A percentile compares a stretch with the other conserved stretches of the same genome.
Conservation (phyloP, 1,140 invertebrate genomes). For the Hermetia illucens region DNA sequence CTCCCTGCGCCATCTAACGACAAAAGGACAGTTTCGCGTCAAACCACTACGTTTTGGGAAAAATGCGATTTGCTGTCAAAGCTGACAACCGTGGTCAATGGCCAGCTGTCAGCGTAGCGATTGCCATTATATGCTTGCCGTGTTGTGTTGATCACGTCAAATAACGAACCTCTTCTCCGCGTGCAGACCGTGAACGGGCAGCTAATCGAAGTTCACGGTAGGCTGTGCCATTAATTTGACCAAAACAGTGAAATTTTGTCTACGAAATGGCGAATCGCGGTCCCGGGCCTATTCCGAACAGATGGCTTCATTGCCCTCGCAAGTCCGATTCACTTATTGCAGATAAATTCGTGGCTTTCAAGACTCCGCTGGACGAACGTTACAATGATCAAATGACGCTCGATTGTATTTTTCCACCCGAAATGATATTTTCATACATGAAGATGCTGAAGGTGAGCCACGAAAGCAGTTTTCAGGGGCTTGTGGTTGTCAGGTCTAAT, state of each 20-base stretch:
- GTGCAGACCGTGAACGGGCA: no score
- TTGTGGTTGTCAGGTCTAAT: neutral
- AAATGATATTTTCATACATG: constrained; percentile 64
- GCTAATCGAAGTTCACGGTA: no score
- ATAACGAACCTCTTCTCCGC: no score
- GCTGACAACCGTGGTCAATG: no score
- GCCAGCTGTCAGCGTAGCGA: no score
- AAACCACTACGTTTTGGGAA: no score
- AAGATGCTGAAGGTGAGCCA: constrained; percentile 51
- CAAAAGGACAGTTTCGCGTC: no score
- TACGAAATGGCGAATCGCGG: constrained; percentile 8
- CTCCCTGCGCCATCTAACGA: no score
- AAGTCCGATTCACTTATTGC: constrained; percentile 61
- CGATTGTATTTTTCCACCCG: constrained; percentile 63
- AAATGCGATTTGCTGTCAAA: no score
- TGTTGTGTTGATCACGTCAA: no score
- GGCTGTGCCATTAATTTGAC: no score
- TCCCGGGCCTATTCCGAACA: constrained; percentile 59
- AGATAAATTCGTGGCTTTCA: constrained; percentile 80
- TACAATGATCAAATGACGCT: constrained; percentile 72
- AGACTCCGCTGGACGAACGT: constrained; percentile 68
- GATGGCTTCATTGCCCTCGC: constrained; percentile 86
- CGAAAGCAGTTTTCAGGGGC: neutral
- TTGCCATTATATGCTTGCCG: no score
- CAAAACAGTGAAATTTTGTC: neutral